phyloP scores from a whole-genome alignment of 2,797 vertebrate genomes.

The Pangasius sanitwongsei region DNA sequence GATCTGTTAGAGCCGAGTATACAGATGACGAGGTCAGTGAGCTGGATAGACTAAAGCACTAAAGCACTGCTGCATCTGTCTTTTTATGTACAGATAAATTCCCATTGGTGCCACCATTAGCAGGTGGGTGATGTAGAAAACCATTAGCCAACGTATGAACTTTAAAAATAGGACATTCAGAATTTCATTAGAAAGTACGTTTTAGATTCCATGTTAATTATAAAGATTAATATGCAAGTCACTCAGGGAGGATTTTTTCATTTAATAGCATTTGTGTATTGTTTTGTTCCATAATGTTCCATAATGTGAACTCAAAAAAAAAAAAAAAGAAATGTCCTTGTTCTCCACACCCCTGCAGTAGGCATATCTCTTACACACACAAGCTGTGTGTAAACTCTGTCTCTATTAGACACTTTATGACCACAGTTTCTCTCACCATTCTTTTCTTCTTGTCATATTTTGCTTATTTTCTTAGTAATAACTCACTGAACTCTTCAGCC shows the following conservation, averaged over 20 bases:
- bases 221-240: neutral
- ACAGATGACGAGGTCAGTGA: neutral
- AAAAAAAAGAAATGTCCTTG: neutral
- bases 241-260: neutral
- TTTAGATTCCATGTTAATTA: neutral
- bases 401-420: neutral
- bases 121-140: neutral
- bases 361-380: constrained; percentile 8
- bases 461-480: neutral
- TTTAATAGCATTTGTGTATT: neutral
- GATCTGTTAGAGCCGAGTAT: neutral
- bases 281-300: neutral
- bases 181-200: neutral
- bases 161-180: neutral
- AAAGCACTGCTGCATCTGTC: neutral
- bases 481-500: neutral
- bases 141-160: neutral
- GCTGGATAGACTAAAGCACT: neutral
- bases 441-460: neutral
- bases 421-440: neutral
- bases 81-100: neutral
- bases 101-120: neutral
- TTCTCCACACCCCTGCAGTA: neutral
- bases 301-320: neutral
- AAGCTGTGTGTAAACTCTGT: neutral